Evolutionary conservation across 2,888 invertebrate species (phyloP).

Genomic region (Hirtodrosophila duncani): DNA sequence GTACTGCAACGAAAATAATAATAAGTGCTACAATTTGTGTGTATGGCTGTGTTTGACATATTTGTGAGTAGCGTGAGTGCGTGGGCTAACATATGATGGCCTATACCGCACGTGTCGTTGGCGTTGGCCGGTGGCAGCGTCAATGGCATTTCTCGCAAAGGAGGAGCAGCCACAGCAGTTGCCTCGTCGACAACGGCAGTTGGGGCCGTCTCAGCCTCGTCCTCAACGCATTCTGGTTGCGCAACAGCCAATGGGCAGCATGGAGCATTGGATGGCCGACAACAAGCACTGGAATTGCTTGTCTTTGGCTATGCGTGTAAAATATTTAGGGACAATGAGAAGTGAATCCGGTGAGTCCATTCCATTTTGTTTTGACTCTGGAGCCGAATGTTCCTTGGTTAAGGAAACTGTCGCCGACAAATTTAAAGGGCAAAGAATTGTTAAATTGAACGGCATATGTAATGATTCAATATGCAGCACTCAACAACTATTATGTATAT

Average conservation of each 20-base stretch:
- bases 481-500: no score
- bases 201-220: no score
- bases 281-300: slow-evolving; percentile 84
- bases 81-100: slow-evolving; percentile 45
- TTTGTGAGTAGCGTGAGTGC: background rate
- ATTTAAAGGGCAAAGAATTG: no score
- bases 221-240: no score
- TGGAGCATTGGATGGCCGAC: slow-evolving; percentile 51
- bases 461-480: no score
- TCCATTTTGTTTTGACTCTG: no score
- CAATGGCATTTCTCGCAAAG: slow-evolving; percentile 76
- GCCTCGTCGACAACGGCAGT: slow-evolving; percentile 2
- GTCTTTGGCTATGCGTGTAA: slow-evolving; percentile 99
- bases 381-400: no score
- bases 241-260: background rate
- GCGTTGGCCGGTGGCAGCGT: slow-evolving; percentile 62
- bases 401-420: no score
- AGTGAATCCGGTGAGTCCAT: no score
- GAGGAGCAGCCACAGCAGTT: slow-evolving; percentile 4
- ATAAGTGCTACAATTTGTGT: no score
- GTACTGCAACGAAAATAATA: no score
- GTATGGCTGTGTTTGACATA: background rate
- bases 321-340: slow-evolving; percentile 97
- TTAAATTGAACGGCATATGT: no score
- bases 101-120: slow-evolving; percentile 51